A percentile compares a stretch with the other conserved stretches of the same genome.
These are phyloP conservation scores for Anoplophora glabripennis DNA, from an alignment of 1,140 invertebrate genomes.

Conservation along the genomic window DNA sequence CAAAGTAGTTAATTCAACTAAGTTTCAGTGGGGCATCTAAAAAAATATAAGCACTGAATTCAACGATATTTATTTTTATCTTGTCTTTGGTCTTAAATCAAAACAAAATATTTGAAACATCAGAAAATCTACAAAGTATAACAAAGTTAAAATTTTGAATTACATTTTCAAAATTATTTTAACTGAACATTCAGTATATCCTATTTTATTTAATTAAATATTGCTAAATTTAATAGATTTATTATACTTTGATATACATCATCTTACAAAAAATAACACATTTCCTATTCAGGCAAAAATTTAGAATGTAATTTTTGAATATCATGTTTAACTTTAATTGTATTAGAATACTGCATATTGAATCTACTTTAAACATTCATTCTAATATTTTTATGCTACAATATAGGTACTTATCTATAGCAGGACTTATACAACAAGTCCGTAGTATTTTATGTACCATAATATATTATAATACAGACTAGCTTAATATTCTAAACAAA, in stretches of 20 bases:
- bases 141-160: slow-evolving; percentile 9
- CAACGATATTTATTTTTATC: slow-evolving; percentile 28
- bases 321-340: slow-evolving; percentile 15
- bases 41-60: slow-evolving; percentile 20
- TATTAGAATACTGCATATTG: slow-evolving; percentile 14
- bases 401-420: slow-evolving; percentile 8
- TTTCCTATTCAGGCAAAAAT: slow-evolving; percentile 35
- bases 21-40: too few species aligned
- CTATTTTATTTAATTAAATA: slow-evolving; percentile 12
- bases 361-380: slow-evolving; percentile 18
- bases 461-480: slow-evolving; percentile 29
- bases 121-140: slow-evolving; percentile 21
- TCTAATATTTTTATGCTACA: slow-evolving; percentile 19
- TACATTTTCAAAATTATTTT: slow-evolving; percentile 10
- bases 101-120: slow-evolving; percentile 21
- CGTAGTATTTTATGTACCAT: slow-evolving; percentile 21
- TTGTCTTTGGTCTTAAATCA: slow-evolving; percentile 26
- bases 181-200: slow-evolving; percentile 9
- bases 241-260: slow-evolving; percentile 20
- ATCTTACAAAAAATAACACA: slow-evolving; percentile 29
- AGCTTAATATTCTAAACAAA: slow-evolving; percentile 32
- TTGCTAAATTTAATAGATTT: slow-evolving; percentile 26
- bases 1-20: too few species aligned
- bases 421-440: slow-evolving; percentile 34
- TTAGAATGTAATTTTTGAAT: slow-evolving; percentile 37